phyloP scores from a whole-genome alignment of 2,797 vertebrate species.

The Xyrichtys novacula region DNA sequence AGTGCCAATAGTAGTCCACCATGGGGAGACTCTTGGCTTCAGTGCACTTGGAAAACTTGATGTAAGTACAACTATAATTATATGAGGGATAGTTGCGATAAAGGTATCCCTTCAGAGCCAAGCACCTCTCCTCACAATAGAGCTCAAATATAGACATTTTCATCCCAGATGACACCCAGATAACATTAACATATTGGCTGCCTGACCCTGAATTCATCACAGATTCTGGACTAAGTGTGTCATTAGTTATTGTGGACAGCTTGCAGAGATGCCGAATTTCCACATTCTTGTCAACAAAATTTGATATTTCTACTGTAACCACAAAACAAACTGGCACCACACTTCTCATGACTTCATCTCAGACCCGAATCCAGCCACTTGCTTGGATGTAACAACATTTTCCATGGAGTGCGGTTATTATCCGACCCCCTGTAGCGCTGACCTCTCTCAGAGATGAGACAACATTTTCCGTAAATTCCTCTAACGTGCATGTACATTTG shows the following conservation, averaged over 20 bases:
- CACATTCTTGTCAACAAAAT: constrained; percentile 38
- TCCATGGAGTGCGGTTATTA: constrained; percentile 42
- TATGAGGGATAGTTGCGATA: too few species aligned
- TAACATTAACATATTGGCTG: constrained; percentile 12
- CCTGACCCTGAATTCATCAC: constrained; percentile 14
- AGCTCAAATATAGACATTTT: constrained; percentile 1
- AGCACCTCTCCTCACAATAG: background rate
- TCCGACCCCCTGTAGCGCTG: constrained; percentile 42
- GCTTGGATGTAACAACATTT: constrained; percentile 53
- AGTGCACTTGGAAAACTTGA: too few species aligned
- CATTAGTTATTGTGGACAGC: constrained; percentile 28
- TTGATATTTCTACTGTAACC: constrained; percentile 43
- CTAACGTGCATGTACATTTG: background rate
- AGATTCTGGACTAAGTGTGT: constrained; percentile 36
- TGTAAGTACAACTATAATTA: too few species aligned
- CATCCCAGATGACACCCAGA: background rate
- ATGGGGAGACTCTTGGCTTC: too few species aligned
- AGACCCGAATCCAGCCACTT: constrained; percentile 21
- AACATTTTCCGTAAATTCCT: constrained; percentile 53
- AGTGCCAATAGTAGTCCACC: too few species aligned
- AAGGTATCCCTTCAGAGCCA: background rate
- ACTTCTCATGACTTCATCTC: constrained; percentile 54
- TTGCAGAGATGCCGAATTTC: constrained; percentile 31
- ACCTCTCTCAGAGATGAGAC: constrained; percentile 27
- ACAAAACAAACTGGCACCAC: constrained; percentile 33